A percentile compares a stretch with the other conserved stretches of the same genome.
Evolutionary conservation across 2,888 invertebrate species (phyloP).

Genomic region (Caenorhabditis virilis): DNA sequence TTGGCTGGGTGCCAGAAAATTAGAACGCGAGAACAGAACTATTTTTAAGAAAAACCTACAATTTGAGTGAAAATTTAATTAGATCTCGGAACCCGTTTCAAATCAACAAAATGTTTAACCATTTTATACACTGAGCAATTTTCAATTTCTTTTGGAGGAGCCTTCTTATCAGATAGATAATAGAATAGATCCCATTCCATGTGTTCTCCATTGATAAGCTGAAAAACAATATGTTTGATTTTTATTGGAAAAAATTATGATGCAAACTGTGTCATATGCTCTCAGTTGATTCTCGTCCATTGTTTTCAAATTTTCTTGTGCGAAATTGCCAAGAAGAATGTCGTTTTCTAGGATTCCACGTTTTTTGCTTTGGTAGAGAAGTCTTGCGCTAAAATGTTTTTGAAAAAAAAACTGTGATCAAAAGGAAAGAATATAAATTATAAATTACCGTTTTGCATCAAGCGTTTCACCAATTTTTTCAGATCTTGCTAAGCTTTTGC

Average conservation of each 20-base stretch:
- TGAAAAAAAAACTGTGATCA: too few species aligned
- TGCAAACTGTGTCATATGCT: conserved; percentile 53
- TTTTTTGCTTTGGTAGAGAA: conserved; percentile 66
- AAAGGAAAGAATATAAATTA: not conserved
- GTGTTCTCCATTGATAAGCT: conserved; percentile 65
- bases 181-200: conserved; percentile 69
- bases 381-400: conserved; percentile 54
- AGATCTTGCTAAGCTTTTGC: conserved; percentile 11
- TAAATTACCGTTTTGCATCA: conserved; percentile 22
- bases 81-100: conserved; percentile 38
- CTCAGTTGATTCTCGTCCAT: conserved; percentile 52
- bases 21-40: too few species aligned
- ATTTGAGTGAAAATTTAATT: too few species aligned
- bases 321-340: conserved; percentile 68
- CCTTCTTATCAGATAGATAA: conserved; percentile 59
- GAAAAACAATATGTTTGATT: conserved; percentile 1
- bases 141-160: conserved; percentile 47
- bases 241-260: too few species aligned
- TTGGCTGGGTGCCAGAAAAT: too few species aligned
- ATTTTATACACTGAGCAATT: conserved; percentile 47
- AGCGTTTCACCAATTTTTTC: conserved; percentile 22
- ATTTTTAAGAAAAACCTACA: too few species aligned
- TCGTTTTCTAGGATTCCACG: conserved; percentile 68
- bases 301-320: conserved; percentile 49
- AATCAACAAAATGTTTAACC: conserved; percentile 55